A percentile compares a stretch with the other conserved stretches of the same genome.
phyloP scores from a whole-genome alignment of 2,888 invertebrate genomes.

The Amphipoea lucens region DNA sequence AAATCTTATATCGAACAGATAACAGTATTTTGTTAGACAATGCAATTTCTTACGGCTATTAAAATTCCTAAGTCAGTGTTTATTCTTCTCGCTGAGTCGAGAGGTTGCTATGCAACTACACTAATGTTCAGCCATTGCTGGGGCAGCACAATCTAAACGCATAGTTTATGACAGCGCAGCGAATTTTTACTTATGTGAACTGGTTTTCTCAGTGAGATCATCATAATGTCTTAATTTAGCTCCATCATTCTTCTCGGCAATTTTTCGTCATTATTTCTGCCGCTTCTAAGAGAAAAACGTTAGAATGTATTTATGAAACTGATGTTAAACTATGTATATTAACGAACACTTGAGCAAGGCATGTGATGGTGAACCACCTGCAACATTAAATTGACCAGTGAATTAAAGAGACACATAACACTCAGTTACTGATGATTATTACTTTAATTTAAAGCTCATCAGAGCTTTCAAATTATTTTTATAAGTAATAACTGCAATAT shows the following conservation, averaged over 20 bases:
- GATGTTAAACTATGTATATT: neutral
- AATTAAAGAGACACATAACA: neutral
- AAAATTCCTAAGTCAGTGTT: conserved; percentile 61
- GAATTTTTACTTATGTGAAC: conserved; percentile 33
- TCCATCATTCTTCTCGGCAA: neutral
- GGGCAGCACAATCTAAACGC: conserved; percentile 31
- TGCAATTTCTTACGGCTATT: conserved; percentile 59
- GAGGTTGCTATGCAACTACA: conserved; percentile 35
- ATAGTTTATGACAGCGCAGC: conserved; percentile 37
- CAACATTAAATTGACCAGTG: neutral
- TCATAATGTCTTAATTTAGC: conserved; percentile 33
- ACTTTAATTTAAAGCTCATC: conserved; percentile 10
- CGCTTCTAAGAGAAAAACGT: neutral
- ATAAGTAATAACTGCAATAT: conserved; percentile 21
- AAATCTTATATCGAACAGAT: conserved; percentile 44
- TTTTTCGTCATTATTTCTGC: neutral
- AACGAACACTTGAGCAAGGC: neutral
- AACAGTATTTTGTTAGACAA: conserved; percentile 62
- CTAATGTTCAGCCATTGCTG: conserved; percentile 31
- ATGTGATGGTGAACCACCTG: neutral
- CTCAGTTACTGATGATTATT: neutral
- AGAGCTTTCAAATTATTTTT: conserved; percentile 14
- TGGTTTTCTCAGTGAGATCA: conserved; percentile 36
- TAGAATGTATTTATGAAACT: neutral
- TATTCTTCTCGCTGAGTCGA: conserved; percentile 57